A percentile compares a stretch with the other conserved stretches of the same genome.
These are phyloP conservation scores for Griposia aprilina DNA, from an alignment of 2,888 invertebrate species.

Conservation along the genomic window DNA sequence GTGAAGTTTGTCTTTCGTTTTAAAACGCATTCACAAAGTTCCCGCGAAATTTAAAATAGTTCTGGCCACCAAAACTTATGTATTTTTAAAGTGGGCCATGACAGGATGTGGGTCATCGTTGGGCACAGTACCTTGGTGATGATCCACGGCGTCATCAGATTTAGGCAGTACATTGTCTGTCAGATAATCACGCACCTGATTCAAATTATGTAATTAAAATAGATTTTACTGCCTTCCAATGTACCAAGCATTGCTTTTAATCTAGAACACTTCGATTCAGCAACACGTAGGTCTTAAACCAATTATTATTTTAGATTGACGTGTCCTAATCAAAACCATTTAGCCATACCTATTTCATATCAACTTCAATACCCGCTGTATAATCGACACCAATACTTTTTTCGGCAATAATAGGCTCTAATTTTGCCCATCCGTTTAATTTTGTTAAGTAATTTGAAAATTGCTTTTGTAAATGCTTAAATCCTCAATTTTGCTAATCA, in stretches of 20 bases:
- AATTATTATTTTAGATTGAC: constrained; percentile 1
- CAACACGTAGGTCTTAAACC: neutral
- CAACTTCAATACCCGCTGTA: constrained; percentile 1
- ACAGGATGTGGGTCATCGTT: too few species aligned
- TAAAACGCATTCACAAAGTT: too few species aligned
- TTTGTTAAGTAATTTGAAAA: constrained; percentile 22
- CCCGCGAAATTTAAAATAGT: too few species aligned
- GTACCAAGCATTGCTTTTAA: neutral
- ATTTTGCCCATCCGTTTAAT: constrained; percentile 24
- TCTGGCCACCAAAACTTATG: too few species aligned
- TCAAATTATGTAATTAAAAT: neutral
- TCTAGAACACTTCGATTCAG: neutral
- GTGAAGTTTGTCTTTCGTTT: too few species aligned
- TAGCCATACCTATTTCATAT: constrained; percentile 13
- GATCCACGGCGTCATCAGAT: too few species aligned
- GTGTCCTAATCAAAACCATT: constrained; percentile 3
- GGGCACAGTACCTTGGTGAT: too few species aligned
- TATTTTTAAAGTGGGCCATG: too few species aligned
- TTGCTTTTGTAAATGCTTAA: neutral
- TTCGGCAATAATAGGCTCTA: constrained; percentile 9
- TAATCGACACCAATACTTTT: constrained; percentile 23
- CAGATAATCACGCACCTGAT: neutral
- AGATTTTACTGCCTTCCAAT: neutral
- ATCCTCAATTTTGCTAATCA: constrained; percentile 22
- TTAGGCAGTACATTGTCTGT: too few species aligned